A percentile compares a stretch with the other conserved stretches of the same genome.
Conservation (phyloP, 1,140 invertebrate species). For the Macrotrachela quadricornifera region DNA sequence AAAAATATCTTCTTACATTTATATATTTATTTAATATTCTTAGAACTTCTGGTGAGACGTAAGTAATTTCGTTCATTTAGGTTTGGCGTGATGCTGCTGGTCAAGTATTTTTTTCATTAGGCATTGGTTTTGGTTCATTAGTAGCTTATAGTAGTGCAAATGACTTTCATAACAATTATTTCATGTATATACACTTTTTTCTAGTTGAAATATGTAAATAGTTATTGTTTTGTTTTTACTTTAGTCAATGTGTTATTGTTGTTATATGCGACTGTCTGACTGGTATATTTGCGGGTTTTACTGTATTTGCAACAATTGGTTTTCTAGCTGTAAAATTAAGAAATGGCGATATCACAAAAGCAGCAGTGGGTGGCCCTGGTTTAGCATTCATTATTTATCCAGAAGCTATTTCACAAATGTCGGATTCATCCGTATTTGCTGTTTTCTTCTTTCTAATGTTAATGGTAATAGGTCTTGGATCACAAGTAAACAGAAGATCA, state of each 20-base stretch:
- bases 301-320: conserved; percentile 55
- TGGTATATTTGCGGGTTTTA: conserved; percentile 72
- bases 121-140: conserved; percentile 87
- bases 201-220: too few relatives aligned
- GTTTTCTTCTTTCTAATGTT: conserved; percentile 78
- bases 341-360: conserved; percentile 52
- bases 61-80: conserved; percentile 34
- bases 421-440: conserved; percentile 65
- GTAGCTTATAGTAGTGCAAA: conserved; percentile 75
- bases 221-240: background rate
- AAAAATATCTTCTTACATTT: too few relatives aligned
- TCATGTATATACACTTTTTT: conserved; percentile 24
- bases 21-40: too few relatives aligned
- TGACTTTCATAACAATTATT: conserved; percentile 41
- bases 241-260: conserved; percentile 35
- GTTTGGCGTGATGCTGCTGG: conserved; percentile 92
- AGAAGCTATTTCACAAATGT: conserved; percentile 63
- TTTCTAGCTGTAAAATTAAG: conserved; percentile 62
- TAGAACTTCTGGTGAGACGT: too few relatives aligned
- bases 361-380: conserved; percentile 40
- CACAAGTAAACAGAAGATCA: conserved; percentile 46
- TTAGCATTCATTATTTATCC: conserved; percentile 68
- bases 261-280: conserved; percentile 55
- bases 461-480: conserved; percentile 69
- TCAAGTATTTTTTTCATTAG: conserved; percentile 89